These are phyloP conservation scores for Australoheros scitulus DNA, from an alignment of 2,113 vertebrate species.

Conservation along the genomic window DNA sequence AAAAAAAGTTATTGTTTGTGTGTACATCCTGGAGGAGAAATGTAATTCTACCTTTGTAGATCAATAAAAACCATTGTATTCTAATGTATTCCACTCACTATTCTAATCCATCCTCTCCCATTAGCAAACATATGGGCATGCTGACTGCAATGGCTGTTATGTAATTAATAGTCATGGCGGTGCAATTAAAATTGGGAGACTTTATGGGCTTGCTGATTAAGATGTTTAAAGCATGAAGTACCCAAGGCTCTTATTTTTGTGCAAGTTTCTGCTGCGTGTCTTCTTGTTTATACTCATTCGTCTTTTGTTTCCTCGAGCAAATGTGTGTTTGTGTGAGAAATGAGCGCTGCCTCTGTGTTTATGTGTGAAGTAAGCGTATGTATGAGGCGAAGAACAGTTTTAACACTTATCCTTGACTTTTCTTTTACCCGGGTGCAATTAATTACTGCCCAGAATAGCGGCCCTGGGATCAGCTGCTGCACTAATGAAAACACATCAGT, in stretches of 20 bases:
- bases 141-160: constrained; percentile 68
- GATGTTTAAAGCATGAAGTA: constrained; percentile 74
- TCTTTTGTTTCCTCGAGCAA: constrained; percentile 49
- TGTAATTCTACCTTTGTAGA: constrained; percentile 69
- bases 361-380: constrained; percentile 33
- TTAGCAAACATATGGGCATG: constrained; percentile 76
- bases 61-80: constrained; percentile 70
- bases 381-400: constrained; percentile 50
- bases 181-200: constrained; percentile 78
- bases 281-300: constrained; percentile 43
- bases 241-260: constrained; percentile 60
- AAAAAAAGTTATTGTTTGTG: constrained; percentile 28
- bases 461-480: constrained; percentile 57
- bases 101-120: constrained; percentile 72
- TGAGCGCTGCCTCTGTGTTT: constrained; percentile 32
- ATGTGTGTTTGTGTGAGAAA: constrained; percentile 48
- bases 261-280: constrained; percentile 51
- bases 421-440: constrained; percentile 64
- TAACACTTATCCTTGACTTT: constrained; percentile 70
- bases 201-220: constrained; percentile 79
- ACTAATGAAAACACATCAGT: constrained; percentile 58
- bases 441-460: constrained; percentile 62
- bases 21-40: constrained; percentile 42
- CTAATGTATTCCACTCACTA: constrained; percentile 67
- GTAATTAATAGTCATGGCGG: constrained; percentile 79